Evolutionary conservation across 2,888 invertebrate species (phyloP).

Genomic region (Clunio marinus): DNA sequence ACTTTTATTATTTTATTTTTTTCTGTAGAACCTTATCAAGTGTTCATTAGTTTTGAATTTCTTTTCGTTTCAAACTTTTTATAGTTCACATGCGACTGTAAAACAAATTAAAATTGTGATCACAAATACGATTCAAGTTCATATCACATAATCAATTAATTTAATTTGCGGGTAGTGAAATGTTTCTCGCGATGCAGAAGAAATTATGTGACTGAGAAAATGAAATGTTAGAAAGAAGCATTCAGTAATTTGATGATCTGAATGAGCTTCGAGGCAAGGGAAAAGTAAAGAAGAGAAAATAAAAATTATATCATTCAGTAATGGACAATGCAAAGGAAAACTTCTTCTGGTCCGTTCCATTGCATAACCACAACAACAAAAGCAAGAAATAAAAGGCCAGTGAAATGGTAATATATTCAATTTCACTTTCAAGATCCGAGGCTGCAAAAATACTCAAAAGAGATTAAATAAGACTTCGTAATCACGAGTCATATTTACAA

Average conservation of each 20-base stretch:
- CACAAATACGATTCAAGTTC: neutral
- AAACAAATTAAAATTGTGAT: neutral
- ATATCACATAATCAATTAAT: slow-evolving; percentile 8
- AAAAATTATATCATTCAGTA: neutral
- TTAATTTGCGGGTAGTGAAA: slow-evolving; percentile 9
- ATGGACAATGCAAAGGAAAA: slow-evolving; percentile 14
- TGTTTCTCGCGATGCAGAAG: neutral
- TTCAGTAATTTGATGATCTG: neutral
- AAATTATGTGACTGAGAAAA: neutral
- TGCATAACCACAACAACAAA: neutral
- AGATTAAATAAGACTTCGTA: neutral
- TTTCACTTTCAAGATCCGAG: slow-evolving; percentile 8
- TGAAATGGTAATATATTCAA: slow-evolving; percentile 14
- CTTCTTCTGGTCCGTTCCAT: neutral
- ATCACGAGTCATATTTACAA: too few relatives aligned
- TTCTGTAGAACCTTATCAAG: too few relatives aligned
- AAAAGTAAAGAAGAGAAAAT: neutral
- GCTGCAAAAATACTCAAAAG: neutral
- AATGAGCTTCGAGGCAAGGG: neutral
- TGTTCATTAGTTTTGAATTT: neutral
- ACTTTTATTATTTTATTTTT: too few relatives aligned
- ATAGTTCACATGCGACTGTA: neutral
- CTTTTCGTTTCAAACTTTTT: neutral
- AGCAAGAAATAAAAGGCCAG: neutral
- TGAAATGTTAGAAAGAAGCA: slow-evolving; percentile 2